Evolutionary conservation across 2,888 invertebrate species (phyloP).

Genomic region (Xanthorhoe designata): DNA sequence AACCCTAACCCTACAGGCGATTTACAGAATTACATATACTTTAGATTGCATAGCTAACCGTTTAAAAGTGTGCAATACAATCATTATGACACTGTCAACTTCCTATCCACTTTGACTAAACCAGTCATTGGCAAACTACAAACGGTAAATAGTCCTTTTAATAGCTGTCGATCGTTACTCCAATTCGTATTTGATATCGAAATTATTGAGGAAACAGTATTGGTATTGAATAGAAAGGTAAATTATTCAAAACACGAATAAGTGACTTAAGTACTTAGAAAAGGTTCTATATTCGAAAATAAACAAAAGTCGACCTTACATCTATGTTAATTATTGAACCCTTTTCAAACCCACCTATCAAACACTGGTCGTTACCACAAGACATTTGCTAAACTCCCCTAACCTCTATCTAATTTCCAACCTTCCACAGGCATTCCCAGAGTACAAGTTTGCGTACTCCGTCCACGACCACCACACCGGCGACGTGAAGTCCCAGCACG

Average conservation of each 20-base stretch:
- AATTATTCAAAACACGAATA: too few species aligned
- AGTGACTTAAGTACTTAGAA: too few species aligned
- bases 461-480: constrained; percentile 85
- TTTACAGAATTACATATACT: constrained; percentile 30
- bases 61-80: constrained; percentile 45
- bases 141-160: constrained; percentile 14
- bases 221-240: too few species aligned
- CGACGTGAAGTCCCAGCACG: constrained; percentile 83
- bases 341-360: too few species aligned
- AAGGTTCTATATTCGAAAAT: too few species aligned
- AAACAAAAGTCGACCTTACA: too few species aligned
- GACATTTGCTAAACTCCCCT: too few species aligned
- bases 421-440: constrained; percentile 76
- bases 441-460: constrained; percentile 84
- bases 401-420: constrained; percentile 2
- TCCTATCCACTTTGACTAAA: constrained; percentile 48
- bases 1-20: constrained; percentile 14
- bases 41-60: constrained; percentile 43
- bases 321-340: too few species aligned
- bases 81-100: constrained; percentile 46
- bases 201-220: constrained; percentile 6
- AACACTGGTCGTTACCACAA: too few species aligned
- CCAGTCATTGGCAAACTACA: constrained; percentile 31
- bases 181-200: constrained; percentile 4
- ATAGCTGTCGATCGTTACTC: constrained; percentile 13